Evolutionary conservation across 2,113 vertebrate species (phyloP), one percentile per base, ranked within the genome.

Genomic region (Atrichornis clamosus): DNA sequence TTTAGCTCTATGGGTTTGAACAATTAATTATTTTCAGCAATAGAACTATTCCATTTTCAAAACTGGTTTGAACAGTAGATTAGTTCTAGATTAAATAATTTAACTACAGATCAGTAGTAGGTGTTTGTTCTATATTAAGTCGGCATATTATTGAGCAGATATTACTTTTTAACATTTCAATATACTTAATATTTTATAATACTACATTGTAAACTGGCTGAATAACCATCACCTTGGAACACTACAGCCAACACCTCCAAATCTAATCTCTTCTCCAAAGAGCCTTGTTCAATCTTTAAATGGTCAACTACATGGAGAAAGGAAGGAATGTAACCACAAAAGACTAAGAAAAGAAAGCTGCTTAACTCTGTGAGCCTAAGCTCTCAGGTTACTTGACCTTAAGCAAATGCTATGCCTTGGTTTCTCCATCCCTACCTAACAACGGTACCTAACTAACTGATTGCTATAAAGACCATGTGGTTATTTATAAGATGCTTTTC

Each of bases 51-150:
- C 95, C 59, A 92, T 87, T 96, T 87, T 94, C 13, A 19, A 94
- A 96, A 94, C 78, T 92, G 72, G 89, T 95, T 89, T 90, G 95
- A 96, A 93, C 49, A 67, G 87, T 91, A 96, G 96, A 81, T 97
- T 95, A 98, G 82, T 93, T 96, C 94, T 96, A 96, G 95, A 95
- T 97, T 97, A 97, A 97, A 96, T 89, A 92, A 97, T 96, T 96
- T 97, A 97, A 95, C 92, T 75, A 95, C 86, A 95, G 91, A 96
- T 93, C 92, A 90, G 92, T 92, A 96, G 92, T 92, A 97, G 91
- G 76, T 97, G 97, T 96, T 97, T 97, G 89, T 83, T 95, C 81
- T 96, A 73, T 95, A 91, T 97, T 90, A 96, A 93, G 46, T 1
- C 95, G 94, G 87, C 91, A 52, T 97, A 96, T 96, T 84, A 81